Conservation (phyloP, 2,797 vertebrate genomes). For the Champsocephalus gunnari region DNA sequence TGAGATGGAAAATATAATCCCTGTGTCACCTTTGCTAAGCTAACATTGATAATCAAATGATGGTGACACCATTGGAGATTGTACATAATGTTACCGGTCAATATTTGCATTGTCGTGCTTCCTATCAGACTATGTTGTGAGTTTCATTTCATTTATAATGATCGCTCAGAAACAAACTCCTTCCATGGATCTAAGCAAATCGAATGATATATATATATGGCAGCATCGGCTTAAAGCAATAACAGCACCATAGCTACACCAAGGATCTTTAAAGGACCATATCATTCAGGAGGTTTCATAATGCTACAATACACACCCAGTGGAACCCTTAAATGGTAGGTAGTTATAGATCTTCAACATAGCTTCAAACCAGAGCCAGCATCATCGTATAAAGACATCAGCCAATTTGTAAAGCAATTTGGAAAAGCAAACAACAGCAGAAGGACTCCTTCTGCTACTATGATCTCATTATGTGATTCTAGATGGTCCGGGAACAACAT, state of each 20-base stretch:
- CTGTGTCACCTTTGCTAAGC: neutral
- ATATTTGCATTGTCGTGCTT: constrained; percentile 15
- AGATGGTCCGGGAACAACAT: constrained; percentile 27
- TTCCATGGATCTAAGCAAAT: constrained; percentile 7
- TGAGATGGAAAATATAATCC: constrained; percentile 16
- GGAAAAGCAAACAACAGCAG: constrained; percentile 45
- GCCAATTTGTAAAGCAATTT: constrained; percentile 31
- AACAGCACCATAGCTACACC: neutral
- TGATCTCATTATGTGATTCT: constrained; percentile 49
- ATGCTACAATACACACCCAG: constrained; percentile 19
- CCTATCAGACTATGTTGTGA: neutral
- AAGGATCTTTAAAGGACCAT: constrained; percentile 17
- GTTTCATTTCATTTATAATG: constrained; percentile 1
- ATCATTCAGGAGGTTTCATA: constrained; percentile 29
- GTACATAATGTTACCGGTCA: neutral
- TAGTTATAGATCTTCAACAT: constrained; percentile 42
- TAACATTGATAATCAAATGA: constrained; percentile 19
- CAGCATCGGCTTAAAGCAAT: constrained; percentile 6
- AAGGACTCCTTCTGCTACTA: constrained; percentile 48
- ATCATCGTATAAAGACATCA: constrained; percentile 30
- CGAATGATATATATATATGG: constrained; percentile 11
- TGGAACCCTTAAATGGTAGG: constrained; percentile 28
- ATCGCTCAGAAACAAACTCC: constrained; percentile 5
- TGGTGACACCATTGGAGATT: neutral
- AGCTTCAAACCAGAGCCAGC: constrained; percentile 27